Evolutionary conservation across 53 echinoderm and acorn worm species (phyloP), one percentile per base, ranked within the genome.

Genomic region (Astropecten irregularis): DNA sequence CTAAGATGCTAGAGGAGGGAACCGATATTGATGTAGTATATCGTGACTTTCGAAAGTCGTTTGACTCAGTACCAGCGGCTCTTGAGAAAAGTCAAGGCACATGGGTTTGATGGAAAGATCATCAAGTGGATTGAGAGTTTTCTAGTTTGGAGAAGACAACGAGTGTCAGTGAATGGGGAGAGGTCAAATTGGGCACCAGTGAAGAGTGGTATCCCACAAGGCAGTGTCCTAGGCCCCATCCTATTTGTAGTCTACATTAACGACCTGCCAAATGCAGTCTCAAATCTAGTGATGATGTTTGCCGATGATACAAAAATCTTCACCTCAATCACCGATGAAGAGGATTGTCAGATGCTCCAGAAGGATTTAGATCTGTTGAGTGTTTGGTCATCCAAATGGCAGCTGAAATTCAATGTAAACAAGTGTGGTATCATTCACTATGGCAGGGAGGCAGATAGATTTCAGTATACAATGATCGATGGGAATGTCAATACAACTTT

Each of bases 21-120:
- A 55, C 53, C 69, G 29, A 67, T 15, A 68, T 76, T 7, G 86
- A 90, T 71, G 49, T 86, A 29, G 71, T 47, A 31, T 55, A 87
- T 22, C 83, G 83, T 9, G 91, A 91, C 69, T 91, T 90, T 44
- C 40, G 49, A 14, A 90, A 90, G 35, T 71, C 87, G 58, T 83
- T 87, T n/a, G 87, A 87, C 59, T 14, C 83, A 82, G 1, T 54
- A 86, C 22, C 35, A 40, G 10, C 36, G 34, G 4, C 72, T 82
- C 9, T 36, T 82, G 4, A 47, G 20, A 16, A 73, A 87, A 58
- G 36, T 82, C 6, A 11, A 83, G 4, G 73, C 73, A 55, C 65
- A 72, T 71, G 86, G 82, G 21, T 26, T 68, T 23, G 32, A n/a
- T 1, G 71, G 55, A 18, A 28, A 71, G 21, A 79, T 85, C 19